A percentile compares a stretch with the other conserved stretches of the same genome.
phyloP scores from a whole-genome alignment of 2,797 vertebrate species.

The Jordanella pulchra region DNA sequence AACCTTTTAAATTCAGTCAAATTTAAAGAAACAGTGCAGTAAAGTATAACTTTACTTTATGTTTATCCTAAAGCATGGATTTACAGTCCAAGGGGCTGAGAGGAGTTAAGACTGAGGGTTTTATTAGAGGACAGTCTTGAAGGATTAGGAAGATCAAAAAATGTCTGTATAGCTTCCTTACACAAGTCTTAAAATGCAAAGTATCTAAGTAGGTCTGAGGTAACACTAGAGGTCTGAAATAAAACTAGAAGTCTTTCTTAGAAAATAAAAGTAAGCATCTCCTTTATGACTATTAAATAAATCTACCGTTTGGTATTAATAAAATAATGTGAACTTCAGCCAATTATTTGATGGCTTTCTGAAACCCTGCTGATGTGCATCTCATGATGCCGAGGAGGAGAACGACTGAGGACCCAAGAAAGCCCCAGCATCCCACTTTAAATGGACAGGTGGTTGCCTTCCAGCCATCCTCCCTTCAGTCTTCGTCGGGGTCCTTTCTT shows the following conservation, averaged over 20 bases:
- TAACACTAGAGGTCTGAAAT: conserved; percentile 13
- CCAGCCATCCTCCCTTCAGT: too few relatives aligned
- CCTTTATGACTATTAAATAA: background rate
- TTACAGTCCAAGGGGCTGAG: conserved; percentile 44
- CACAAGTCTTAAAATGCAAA: conserved; percentile 24
- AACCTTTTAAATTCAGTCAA: conserved; percentile 39
- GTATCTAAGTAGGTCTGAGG: background rate
- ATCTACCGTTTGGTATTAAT: too few relatives aligned
- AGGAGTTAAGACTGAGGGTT: conserved; percentile 39
- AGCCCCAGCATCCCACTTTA: too few relatives aligned
- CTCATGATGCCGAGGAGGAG: too few relatives aligned
- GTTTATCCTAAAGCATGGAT: conserved; percentile 60
- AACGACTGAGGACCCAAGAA: too few relatives aligned
- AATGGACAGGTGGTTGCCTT: too few relatives aligned
- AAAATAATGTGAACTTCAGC: too few relatives aligned
- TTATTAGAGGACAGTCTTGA: conserved; percentile 51
- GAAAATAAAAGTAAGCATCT: conserved; percentile 9
- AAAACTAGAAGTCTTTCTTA: background rate
- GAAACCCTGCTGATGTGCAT: too few relatives aligned
- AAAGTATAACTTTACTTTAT: conserved; percentile 40
- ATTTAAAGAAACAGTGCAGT: conserved; percentile 17
- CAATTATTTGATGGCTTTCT: too few relatives aligned
- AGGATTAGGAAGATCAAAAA: conserved; percentile 57
- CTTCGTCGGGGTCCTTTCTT: too few relatives aligned
- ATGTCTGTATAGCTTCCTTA: conserved; percentile 39